Percentiles rank a stretch among this genome's conserved stretches.
Evolutionary conservation across 2,888 invertebrate genomes (phyloP).

Genomic region (Drosophila buzzatii): DNA sequence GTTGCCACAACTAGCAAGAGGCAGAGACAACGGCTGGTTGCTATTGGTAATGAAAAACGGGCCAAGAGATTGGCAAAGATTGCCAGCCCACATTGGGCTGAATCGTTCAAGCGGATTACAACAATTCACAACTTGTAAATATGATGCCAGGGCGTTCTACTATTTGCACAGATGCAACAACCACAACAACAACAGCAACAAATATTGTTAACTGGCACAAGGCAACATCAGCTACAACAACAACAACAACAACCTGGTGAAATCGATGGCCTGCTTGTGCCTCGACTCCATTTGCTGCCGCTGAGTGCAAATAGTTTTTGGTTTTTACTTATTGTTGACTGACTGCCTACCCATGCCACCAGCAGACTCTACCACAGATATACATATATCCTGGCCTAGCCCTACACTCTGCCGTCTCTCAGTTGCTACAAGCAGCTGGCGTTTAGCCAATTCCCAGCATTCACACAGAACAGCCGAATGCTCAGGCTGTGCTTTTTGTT

Average conservation of each 20-base stretch:
- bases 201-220: constrained; percentile 69
- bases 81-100: constrained; percentile 40
- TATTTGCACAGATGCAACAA: constrained; percentile 52
- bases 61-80: constrained; percentile 52
- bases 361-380: not conserved
- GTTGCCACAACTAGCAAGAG: not conserved
- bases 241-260: constrained; percentile 26
- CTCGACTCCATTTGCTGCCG: constrained; percentile 58
- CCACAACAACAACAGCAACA: constrained; percentile 37
- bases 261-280: constrained; percentile 61
- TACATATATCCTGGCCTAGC: not conserved
- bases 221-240: constrained; percentile 52
- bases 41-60: constrained; percentile 76
- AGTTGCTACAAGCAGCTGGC: constrained; percentile 61
- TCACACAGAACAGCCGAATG: constrained; percentile 9
- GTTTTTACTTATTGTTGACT: constrained; percentile 65
- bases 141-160: constrained; percentile 55
- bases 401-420: not conserved
- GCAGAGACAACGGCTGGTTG: constrained; percentile 9
- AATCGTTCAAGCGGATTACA: constrained; percentile 61
- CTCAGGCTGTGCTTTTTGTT: constrained; percentile 54
- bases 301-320: constrained; percentile 76
- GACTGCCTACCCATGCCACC: constrained; percentile 5
- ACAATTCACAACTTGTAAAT: constrained; percentile 80
- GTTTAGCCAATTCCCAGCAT: constrained; percentile 59